These are phyloP conservation scores for Tapera naevia DNA, from an alignment of 2,797 vertebrate species.

Conservation along the genomic window DNA sequence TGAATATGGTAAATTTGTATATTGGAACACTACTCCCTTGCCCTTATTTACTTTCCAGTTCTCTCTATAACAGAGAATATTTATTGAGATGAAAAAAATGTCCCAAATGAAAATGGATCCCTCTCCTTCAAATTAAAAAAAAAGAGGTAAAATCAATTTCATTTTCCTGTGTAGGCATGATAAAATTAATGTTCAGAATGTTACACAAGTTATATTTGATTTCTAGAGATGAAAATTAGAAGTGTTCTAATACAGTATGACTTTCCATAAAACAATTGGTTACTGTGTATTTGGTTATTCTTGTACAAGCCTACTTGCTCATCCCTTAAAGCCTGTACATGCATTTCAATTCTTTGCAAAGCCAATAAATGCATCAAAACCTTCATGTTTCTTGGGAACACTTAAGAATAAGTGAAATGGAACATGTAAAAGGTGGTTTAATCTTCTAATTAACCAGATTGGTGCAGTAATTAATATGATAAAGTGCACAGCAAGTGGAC, in stretches of 20 bases:
- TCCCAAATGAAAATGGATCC: neutral
- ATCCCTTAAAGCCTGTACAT: neutral
- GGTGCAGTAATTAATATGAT: neutral
- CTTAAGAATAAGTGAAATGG: neutral
- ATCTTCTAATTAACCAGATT: neutral
- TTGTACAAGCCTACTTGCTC: neutral
- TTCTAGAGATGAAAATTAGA: neutral
- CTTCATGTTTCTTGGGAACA: neutral
- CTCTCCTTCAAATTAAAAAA: neutral
- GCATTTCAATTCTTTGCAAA: constrained; percentile 8
- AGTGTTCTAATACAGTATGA: neutral
- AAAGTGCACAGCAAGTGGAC: neutral
- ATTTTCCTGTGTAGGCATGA: neutral
- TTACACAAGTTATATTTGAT: neutral
- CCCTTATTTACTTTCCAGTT: neutral
- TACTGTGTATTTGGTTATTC: neutral
- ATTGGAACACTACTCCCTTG: neutral
- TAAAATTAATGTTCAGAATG: neutral
- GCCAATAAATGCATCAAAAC: neutral
- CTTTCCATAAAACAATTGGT: neutral
- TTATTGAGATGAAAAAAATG: neutral
- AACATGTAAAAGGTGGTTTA: neutral
- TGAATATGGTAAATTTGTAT: neutral
- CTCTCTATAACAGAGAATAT: neutral
- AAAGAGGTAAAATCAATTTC: neutral